Base-by-base conservation (phyloP, 1,140 invertebrate species). In the Anoplophora glabripennis region DNA sequence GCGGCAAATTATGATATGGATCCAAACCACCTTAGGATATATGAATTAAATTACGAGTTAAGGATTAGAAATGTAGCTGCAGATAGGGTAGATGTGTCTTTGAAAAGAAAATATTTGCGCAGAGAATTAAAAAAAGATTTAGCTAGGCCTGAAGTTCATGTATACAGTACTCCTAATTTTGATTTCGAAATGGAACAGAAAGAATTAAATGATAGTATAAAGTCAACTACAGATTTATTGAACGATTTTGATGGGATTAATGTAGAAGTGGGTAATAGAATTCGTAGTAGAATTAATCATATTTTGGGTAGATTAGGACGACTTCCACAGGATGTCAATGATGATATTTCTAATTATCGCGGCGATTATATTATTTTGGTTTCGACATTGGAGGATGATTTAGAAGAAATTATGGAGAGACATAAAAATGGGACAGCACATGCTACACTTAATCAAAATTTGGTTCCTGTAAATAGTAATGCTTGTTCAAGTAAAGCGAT, bases 71-170 rank as follows among this genome's bases (percentile, higher is more conserved):
- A 18, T 10, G 45, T 47, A 28, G 18, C 9, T 18, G 21, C 45
- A 17, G 45, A 47, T 47, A 14, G 45, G 21, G 45, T 47, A 10
- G 2, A 47, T 17, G 11, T 47, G 1, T 14, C 15, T 47, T 47
- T 47, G 45, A 47, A 47, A 21, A 14, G 18, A 28, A 47, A 47
- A 47, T 47, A 17, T 47, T 21, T 47, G 11, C 45, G 45, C 11
- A 47, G 45, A 47, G 45, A 47, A 47, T 11, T 47, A n/a, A 47
- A 47, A 21, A 47, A 47, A 47, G 45, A 18, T 47, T 21, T 17
- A 21, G 15, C 14, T 14, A 14, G 45, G n/a, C 18, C 45, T n/a
- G 45, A 11, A 18, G 18, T 15, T 15, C 21, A 28, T 28, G 44
- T 17, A n/a, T 46, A 46, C 17, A 18, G 14, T 17, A 18, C 18